phyloP scores from a whole-genome alignment of 2,113 vertebrate genomes.

The Onychostruthus taczanowskii region DNA sequence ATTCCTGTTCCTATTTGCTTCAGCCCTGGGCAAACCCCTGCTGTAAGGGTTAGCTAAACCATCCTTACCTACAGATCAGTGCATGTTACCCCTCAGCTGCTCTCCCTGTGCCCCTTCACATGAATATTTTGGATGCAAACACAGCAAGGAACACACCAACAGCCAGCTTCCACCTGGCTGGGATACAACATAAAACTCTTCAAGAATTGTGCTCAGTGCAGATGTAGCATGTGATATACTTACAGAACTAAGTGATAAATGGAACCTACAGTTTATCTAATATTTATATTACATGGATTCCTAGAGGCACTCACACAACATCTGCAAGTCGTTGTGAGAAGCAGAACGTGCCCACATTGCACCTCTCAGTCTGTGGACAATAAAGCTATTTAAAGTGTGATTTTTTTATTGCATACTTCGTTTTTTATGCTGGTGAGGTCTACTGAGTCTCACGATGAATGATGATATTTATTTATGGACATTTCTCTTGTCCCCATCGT shows the following conservation, averaged over 20 bases:
- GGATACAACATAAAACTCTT: neutral
- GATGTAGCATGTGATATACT: neutral
- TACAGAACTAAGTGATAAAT: neutral
- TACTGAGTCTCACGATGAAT: neutral
- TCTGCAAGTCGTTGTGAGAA: neutral
- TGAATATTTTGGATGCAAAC: neutral
- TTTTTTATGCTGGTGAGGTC: slow-evolving; percentile 23
- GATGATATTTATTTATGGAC: slow-evolving; percentile 31
- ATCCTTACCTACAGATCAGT: neutral
- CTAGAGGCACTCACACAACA: neutral
- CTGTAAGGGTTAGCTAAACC: neutral
- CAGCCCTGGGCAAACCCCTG: neutral
- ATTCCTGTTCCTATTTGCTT: neutral
- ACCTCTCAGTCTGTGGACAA: neutral
- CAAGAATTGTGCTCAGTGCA: neutral
- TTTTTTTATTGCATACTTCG: neutral
- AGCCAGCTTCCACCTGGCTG: neutral
- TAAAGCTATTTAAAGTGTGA: neutral
- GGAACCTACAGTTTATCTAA: neutral
- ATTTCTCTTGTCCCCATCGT: neutral
- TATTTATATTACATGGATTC: slow-evolving; percentile 31
- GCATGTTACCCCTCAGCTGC: neutral
- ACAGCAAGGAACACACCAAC: neutral
- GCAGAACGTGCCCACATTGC: neutral
- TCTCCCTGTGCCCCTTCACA: neutral